A percentile compares a stretch with the other conserved stretches of the same genome.
phyloP scores from a whole-genome alignment of 2,113 vertebrate species.

The Brachypteracias leptosomus region DNA sequence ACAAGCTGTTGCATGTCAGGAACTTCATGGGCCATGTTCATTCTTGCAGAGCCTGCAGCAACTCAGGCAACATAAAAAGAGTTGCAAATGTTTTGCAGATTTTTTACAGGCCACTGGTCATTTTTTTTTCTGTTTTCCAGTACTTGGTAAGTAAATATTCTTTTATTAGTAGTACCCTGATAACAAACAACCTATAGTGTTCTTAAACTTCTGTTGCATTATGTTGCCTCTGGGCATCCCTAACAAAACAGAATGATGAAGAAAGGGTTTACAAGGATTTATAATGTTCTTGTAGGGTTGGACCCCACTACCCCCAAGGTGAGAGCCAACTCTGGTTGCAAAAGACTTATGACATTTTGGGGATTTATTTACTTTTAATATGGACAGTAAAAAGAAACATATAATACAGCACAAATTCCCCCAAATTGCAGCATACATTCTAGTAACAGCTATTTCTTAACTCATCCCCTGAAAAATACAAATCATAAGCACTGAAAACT shows the following conservation, averaged over 20 bases:
- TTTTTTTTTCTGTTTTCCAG: not conserved
- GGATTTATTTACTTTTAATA: not conserved
- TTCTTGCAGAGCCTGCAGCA: not conserved
- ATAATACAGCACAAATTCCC: not conserved
- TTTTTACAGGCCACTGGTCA: not conserved
- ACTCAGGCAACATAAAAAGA: not conserved
- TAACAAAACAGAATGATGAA: not conserved
- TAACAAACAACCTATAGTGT: not conserved
- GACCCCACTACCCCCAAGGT: not conserved
- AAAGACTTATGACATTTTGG: not conserved
- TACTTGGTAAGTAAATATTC: not conserved
- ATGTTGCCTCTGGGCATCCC: not conserved
- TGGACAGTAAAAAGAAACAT: not conserved
- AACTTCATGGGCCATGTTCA: not conserved
- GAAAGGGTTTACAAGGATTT: not conserved
- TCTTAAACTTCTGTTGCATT: not conserved
- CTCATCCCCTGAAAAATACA: not conserved
- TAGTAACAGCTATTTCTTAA: not conserved
- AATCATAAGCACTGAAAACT: conserved; percentile 1
- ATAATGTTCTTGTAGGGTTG: not conserved
- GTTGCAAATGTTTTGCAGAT: not conserved
- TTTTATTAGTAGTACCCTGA: not conserved
- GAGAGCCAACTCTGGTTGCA: not conserved
- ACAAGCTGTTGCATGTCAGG: not conserved
- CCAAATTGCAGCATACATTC: not conserved